Conservation (phyloP, 2,113 vertebrate genomes). For the Gasterosteus nipponicus region DNA sequence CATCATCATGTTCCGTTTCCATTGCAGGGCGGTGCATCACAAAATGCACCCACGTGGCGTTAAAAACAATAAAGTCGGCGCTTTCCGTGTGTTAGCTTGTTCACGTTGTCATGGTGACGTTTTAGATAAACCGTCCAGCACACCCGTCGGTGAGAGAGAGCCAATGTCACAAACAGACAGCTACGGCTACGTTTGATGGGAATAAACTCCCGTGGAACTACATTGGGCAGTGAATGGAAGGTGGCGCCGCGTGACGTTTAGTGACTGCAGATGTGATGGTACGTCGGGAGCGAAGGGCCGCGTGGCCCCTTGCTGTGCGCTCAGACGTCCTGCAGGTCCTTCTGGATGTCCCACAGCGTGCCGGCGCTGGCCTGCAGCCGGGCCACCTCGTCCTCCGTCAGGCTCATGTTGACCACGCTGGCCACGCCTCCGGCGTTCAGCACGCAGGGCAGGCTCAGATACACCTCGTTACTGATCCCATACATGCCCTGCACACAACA, state of each 20-base stretch:
- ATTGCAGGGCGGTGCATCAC: not conserved
- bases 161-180: conserved; percentile 25
- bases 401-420: conserved; percentile 91
- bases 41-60: not conserved
- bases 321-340: conserved; percentile 89
- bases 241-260: conserved; percentile 21
- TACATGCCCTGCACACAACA: conserved; percentile 86
- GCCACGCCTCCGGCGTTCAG: conserved; percentile 86
- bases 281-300: conserved; percentile 1
- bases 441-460: conserved; percentile 91
- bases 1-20: too few species aligned
- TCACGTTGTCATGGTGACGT: not conserved
- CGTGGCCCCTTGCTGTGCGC: conserved; percentile 15
- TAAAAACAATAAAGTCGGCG: not conserved
- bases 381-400: conserved; percentile 87
- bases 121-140: not conserved
- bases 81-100: not conserved
- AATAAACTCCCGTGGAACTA: conserved; percentile 30
- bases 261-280: conserved; percentile 8
- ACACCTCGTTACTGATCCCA: conserved; percentile 90
- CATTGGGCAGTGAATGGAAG: conserved; percentile 3
- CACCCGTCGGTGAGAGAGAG: conserved; percentile 13
- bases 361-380: conserved; percentile 89
- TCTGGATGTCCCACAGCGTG: conserved; percentile 93
- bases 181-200: conserved; percentile 34